Percentiles rank a stretch among this genome's conserved stretches.
Evolutionary conservation across 2,797 vertebrate species (phyloP).

Genomic region (Gallirallus australis): DNA sequence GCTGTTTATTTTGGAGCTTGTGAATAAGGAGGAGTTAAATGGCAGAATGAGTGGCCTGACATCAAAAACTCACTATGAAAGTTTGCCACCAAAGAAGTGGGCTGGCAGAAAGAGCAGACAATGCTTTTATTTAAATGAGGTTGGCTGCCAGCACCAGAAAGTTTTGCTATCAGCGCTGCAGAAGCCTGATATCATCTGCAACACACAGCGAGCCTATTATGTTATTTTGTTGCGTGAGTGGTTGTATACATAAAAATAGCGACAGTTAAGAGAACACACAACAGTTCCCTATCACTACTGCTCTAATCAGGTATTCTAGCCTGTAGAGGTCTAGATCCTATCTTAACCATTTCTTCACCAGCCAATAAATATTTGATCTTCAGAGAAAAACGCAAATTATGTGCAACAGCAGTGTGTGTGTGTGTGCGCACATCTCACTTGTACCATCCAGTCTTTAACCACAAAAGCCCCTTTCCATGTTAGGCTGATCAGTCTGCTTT

Average conservation of each 20-base stretch:
- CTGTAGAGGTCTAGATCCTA: slow-evolving; percentile 38
- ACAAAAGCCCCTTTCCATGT: neutral
- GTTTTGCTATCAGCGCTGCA: slow-evolving; percentile 64
- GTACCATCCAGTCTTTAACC: neutral
- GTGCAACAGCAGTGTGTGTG: neutral
- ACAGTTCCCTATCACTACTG: neutral
- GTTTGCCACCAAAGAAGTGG: neutral
- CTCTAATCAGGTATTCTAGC: neutral
- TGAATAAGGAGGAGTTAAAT: neutral
- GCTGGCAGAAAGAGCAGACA: neutral
- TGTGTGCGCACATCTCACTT: neutral
- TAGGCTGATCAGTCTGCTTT: neutral
- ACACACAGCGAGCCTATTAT: slow-evolving; percentile 39
- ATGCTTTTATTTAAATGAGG: slow-evolving; percentile 28
- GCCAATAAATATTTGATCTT: slow-evolving; percentile 2
- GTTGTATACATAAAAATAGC: slow-evolving; percentile 51
- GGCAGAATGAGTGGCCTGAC: neutral
- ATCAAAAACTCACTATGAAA: slow-evolving; percentile 6
- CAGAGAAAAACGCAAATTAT: neutral
- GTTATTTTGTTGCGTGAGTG: slow-evolving; percentile 39
- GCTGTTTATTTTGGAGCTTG: neutral
- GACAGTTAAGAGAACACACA: slow-evolving; percentile 17
- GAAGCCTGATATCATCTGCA: slow-evolving; percentile 50
- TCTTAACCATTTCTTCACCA: slow-evolving; percentile 7
- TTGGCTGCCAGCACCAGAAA: slow-evolving; percentile 34